These are phyloP conservation scores for Resseliella maxima DNA, from an alignment of 2,888 invertebrate genomes.

Conservation along the genomic window DNA sequence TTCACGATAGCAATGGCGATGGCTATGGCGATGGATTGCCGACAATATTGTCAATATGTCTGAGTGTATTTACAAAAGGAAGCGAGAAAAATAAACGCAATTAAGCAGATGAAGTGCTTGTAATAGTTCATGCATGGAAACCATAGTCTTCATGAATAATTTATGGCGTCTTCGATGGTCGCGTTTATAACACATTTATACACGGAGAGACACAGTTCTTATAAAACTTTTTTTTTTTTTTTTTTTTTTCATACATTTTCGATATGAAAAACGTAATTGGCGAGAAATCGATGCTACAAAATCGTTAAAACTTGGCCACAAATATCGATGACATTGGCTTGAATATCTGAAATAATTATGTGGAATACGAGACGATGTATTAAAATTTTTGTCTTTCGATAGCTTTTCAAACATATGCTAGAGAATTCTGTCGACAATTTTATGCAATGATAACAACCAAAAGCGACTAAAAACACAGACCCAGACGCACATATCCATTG, in stretches of 20 bases:
- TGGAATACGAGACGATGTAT: not conserved
- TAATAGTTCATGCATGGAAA: constrained; percentile 14
- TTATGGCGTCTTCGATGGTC: not conserved
- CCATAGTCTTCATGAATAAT: not conserved
- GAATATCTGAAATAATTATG: constrained; percentile 34
- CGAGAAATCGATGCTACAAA: constrained; percentile 25
- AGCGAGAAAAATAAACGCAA: not conserved
- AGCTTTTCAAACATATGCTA: not conserved
- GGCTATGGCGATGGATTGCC: not conserved
- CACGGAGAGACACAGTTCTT: not conserved
- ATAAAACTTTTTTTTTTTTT: not conserved
- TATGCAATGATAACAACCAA: not conserved
- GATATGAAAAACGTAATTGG: not conserved
- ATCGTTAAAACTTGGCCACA: not conserved
- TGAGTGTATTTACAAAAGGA: not conserved
- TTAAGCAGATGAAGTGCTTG: constrained; percentile 37
- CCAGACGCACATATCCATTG: too few species aligned
- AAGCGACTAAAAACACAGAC: too few species aligned
- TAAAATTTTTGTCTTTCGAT: not conserved
- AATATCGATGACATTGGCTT: not conserved
- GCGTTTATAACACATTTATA: not conserved
- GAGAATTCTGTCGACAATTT: not conserved
- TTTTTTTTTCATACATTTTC: not conserved
- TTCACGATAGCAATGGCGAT: too few species aligned
- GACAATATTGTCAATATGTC: not conserved